Base-by-base conservation (phyloP, 2,888 invertebrate genomes). In the Neoitamus cyanurus region DNA sequence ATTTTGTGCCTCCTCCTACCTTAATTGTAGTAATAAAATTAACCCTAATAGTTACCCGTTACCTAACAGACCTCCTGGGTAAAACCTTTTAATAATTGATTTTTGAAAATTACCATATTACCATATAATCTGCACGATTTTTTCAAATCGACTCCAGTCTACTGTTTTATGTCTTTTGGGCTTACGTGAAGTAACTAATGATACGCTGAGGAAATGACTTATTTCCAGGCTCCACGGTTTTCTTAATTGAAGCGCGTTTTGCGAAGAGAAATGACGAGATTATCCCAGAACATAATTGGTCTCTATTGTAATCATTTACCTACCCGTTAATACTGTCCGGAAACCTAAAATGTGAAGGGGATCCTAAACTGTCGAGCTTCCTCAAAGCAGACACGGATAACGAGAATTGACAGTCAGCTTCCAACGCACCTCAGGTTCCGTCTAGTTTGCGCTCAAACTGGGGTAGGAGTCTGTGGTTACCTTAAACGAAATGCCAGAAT, bases 401-500 rank as follows among this genome's bases (percentile, higher is more conserved):
- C 58, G 58, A 58, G 25, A 25, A 58, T 58, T 58, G 58, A 58
- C 58, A 58, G 15, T 58, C 58, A 11, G 58, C 58, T 20, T 20
- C 58, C 58, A 58, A 58, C 58, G 25, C 42, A 42, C 13, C 42
- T 42, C n/a, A 20, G 9, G 7, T 58, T 20, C 20, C 25, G 9
- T 58, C 58, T 58, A 58, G 20, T 58, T 20, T n/a, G 20, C 58
- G 58, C 9, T 58, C 58, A 9, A 7, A 7, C 58, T 58, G 58
- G 28, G 15, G 15, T 34, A 75, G 37, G 58, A 30, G 48, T 37
- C 75, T 78, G 31, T 42, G 5, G 42, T n/a, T 42, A 42, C 4
- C 28, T 15, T 78, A 48, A 28, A 31, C 25, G 58, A 58, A 48
- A 78, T 48, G 78, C 48, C 78, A 78, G 78, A 78, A 48, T 78